Evolutionary conservation across 37 sponge, comb jelly and placozoan genomes (phyloP).

Genomic region (Spongilla lacustris): DNA sequence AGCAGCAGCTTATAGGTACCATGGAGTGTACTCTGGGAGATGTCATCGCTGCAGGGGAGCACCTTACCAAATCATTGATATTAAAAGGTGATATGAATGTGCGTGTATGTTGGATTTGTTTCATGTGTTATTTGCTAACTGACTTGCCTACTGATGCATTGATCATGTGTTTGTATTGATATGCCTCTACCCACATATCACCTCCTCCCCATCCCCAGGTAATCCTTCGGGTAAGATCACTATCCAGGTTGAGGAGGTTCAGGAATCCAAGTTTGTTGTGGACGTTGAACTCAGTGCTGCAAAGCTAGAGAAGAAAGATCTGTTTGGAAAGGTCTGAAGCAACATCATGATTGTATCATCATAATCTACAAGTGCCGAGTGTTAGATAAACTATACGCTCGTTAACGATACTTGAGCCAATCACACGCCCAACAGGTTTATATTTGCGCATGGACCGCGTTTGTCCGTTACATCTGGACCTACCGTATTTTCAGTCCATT

Average conservation of each 20-base stretch:
- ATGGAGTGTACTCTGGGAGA: conserved; percentile 80
- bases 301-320: conserved; percentile 95
- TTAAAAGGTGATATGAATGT: conserved; percentile 42
- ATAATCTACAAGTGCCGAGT: too few relatives aligned
- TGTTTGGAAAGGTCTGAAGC: conserved; percentile 93
- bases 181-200: background rate
- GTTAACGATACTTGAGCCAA: too few relatives aligned
- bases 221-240: conserved; percentile 66
- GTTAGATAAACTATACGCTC: too few relatives aligned
- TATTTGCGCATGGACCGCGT: too few relatives aligned
- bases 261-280: conserved; percentile 76
- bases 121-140: background rate
- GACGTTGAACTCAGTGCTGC: conserved; percentile 69
- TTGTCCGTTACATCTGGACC: too few relatives aligned
- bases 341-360: too few relatives aligned
- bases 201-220: conserved; percentile 28
- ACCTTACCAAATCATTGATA: conserved; percentile 56
- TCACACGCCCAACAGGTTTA: too few relatives aligned
- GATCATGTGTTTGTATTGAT: too few relatives aligned
- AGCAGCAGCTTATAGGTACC: conserved; percentile 80
- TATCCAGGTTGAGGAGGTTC: conserved; percentile 74
- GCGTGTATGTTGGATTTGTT: background rate
- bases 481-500: too few relatives aligned
- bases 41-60: conserved; percentile 76
- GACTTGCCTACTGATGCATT: too few relatives aligned